Evolutionary conservation across 2,797 vertebrate species (phyloP).

Genomic region (Urocyon cinereoargenteus): DNA sequence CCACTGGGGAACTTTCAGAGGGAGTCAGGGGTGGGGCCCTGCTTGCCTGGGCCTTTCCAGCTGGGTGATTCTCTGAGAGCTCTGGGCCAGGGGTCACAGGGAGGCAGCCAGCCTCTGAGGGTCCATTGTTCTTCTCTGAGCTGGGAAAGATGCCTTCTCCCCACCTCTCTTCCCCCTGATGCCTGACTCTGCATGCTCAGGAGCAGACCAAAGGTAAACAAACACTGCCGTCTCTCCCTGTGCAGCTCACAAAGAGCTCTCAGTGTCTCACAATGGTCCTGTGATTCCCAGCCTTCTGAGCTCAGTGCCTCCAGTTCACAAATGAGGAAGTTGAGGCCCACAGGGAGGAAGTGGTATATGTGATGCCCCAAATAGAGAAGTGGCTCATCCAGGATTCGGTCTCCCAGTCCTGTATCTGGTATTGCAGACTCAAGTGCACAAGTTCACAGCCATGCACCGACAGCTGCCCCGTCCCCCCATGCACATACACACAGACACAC

Average conservation of each 20-base stretch:
- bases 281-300: background rate
- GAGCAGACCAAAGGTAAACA: background rate
- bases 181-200: background rate
- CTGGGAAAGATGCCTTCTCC: background rate
- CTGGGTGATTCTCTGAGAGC: conserved; percentile 1
- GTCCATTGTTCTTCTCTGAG: conserved; percentile 59
- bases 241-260: conserved; percentile 26
- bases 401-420: background rate
- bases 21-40: background rate
- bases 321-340: conserved; percentile 37
- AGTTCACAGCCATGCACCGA: fast-evolving
- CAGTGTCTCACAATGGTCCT: background rate
- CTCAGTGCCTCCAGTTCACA: background rate
- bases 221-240: background rate
- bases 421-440: background rate
- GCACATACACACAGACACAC: too few relatives aligned
- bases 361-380: background rate
- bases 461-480: too few relatives aligned
- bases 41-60: conserved; percentile 46
- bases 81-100: conserved; percentile 26
- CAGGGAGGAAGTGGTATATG: background rate
- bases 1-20: background rate
- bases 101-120: conserved; percentile 48
- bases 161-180: background rate
- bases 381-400: background rate